Evolutionary conservation across 1,140 invertebrate species (phyloP).

Genomic region (Drosophila sulfurigaster): DNA sequence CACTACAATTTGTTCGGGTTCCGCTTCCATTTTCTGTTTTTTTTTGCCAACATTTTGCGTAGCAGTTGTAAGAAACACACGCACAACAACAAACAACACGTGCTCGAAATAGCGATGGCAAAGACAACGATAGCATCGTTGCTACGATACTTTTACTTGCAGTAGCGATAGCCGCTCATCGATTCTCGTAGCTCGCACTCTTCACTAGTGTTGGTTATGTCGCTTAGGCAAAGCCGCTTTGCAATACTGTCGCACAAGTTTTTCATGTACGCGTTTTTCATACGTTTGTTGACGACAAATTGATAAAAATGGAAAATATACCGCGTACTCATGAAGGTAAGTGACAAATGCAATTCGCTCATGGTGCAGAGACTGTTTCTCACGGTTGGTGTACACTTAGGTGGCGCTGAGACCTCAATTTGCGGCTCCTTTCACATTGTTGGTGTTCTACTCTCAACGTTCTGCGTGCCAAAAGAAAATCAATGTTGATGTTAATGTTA

Average conservation of each 20-base stretch:
- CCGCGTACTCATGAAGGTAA: constrained; percentile 92
- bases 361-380: not conserved
- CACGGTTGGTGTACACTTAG: not conserved
- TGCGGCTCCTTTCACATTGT: not conserved
- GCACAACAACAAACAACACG: constrained; percentile 70
- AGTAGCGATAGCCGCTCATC: not conserved
- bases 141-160: not conserved
- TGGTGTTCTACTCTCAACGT: not conserved
- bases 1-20: constrained; percentile 19
- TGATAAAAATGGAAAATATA: constrained; percentile 89
- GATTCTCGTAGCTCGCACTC: not conserved
- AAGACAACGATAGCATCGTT: not conserved
- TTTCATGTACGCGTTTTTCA: constrained; percentile 70
- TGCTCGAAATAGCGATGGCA: constrained; percentile 38
- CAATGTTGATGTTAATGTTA: constrained; percentile 44
- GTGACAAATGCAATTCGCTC: constrained; percentile 83
- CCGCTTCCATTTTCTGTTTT: constrained; percentile 65
- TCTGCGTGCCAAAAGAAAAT: constrained; percentile 39
- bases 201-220: constrained; percentile 15
- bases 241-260: constrained; percentile 49
- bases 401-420: not conserved
- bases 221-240: constrained; percentile 3
- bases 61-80: not conserved
- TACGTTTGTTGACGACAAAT: constrained; percentile 56
- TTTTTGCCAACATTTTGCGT: constrained; percentile 64